phyloP scores from a whole-genome alignment of 2,797 vertebrate species.

The Lithobates pipiens region DNA sequence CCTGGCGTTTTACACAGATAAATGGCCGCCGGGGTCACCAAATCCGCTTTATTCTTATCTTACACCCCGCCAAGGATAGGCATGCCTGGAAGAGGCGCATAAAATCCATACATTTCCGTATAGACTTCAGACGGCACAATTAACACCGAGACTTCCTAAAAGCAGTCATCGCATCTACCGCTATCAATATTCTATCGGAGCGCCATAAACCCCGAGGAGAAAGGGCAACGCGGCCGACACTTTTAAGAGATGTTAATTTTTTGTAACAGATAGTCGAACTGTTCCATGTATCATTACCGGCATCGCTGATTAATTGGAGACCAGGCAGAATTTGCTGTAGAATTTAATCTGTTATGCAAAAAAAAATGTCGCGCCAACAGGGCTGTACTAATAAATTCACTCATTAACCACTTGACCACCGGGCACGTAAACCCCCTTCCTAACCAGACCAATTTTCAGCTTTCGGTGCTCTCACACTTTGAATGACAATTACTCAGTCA shows the following conservation, averaged over 20 bases:
- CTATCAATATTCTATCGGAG: neutral
- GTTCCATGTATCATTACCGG: neutral
- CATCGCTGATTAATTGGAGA: neutral
- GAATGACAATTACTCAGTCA: too few relatives aligned
- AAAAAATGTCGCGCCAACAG: too few relatives aligned
- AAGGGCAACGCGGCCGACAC: neutral
- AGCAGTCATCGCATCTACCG: neutral
- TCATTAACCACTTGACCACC: too few relatives aligned
- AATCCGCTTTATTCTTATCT: neutral
- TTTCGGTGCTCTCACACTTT: too few relatives aligned
- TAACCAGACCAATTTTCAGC: too few relatives aligned
- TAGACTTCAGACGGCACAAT: slow-evolving; percentile 2
- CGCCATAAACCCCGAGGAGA: neutral
- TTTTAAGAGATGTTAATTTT: slow-evolving; percentile 2
- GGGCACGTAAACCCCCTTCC: too few relatives aligned
- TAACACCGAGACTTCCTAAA: neutral
- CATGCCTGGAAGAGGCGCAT: neutral
- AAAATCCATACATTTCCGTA: slow-evolving; percentile 3
- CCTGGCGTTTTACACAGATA: slow-evolving; percentile 30
- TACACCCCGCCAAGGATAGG: slow-evolving; percentile 9
- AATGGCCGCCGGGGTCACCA: slow-evolving; percentile 16
- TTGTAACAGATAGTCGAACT: neutral
- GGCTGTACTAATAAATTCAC: too few relatives aligned
- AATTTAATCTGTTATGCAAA: too few relatives aligned
- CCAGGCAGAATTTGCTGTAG: too few relatives aligned